Evolutionary conservation across 2,797 vertebrate species (phyloP).

Genomic region (Platyrinchus mystaceus): DNA sequence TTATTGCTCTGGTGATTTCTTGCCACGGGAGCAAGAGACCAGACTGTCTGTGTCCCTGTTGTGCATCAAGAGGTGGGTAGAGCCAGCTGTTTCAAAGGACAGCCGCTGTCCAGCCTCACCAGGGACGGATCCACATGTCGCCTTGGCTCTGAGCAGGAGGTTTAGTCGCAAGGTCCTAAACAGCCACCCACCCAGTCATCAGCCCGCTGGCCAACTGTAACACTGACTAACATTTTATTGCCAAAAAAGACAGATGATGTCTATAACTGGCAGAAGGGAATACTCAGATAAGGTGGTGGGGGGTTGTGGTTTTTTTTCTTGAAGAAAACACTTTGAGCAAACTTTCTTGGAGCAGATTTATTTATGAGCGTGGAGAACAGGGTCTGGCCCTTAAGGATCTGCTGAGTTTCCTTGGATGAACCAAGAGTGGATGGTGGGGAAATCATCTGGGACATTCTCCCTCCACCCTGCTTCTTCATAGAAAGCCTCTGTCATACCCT

Average conservation of each 20-base stretch:
- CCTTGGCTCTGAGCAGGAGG: background rate
- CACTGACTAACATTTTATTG: background rate
- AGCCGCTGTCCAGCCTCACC: background rate
- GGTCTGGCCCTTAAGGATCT: background rate
- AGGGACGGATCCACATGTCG: background rate
- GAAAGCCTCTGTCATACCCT: background rate
- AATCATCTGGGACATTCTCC: background rate
- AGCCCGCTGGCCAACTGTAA: background rate
- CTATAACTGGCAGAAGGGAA: background rate
- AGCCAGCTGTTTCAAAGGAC: background rate
- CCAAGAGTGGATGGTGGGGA: background rate
- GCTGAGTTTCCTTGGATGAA: background rate
- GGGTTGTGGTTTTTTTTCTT: background rate
- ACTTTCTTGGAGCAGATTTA: background rate
- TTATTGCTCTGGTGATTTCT: rapidly evolving
- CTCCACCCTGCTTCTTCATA: background rate
- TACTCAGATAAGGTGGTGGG: background rate
- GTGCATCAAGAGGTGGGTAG: background rate
- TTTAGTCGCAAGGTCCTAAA: background rate
- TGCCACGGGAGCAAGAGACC: background rate
- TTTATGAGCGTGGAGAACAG: background rate
- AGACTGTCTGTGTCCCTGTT: background rate
- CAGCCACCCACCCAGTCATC: background rate
- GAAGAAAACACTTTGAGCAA: background rate
- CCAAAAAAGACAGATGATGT: background rate